These are phyloP conservation scores for Choreutis nemorana DNA, from an alignment of 2,888 invertebrate species.

Conservation along the genomic window DNA sequence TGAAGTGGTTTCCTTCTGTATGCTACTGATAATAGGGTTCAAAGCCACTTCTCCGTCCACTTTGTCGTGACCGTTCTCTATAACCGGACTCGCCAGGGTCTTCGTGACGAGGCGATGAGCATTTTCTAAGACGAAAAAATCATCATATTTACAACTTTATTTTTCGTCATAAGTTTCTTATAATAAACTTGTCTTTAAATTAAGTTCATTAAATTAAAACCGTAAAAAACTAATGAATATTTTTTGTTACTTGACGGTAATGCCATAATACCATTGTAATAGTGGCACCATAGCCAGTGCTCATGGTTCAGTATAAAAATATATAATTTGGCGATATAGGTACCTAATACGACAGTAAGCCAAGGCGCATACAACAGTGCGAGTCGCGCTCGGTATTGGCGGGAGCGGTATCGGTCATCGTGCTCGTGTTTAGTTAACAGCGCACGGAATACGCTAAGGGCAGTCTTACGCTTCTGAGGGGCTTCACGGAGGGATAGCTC, in stretches of 20 bases:
- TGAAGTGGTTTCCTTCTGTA: conserved; percentile 34
- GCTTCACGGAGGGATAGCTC: conserved; percentile 87
- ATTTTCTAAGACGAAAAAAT: no score
- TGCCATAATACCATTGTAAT: no score
- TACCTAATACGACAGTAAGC: conserved; percentile 77
- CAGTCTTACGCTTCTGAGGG: conserved; percentile 80
- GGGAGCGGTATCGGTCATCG: conserved; percentile 87
- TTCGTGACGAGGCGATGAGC: conserved; percentile 72
- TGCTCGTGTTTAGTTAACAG: conserved; percentile 93
- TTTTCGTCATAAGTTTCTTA: no score
- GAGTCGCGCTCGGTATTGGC: conserved; percentile 84
- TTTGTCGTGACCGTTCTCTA: conserved; percentile 46
- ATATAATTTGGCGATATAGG: conserved; percentile 11
- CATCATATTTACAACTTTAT: no score
- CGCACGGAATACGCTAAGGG: conserved; percentile 82
- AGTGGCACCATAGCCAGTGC: no score
- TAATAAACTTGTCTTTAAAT: no score
- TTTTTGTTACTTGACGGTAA: no score
- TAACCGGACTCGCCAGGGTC: conserved; percentile 34
- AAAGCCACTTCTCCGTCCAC: conserved; percentile 33
- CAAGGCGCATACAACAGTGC: conserved; percentile 92
- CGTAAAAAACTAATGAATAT: no score
- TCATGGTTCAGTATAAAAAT: neutral
- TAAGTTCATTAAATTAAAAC: no score
- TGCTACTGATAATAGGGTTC: conserved; percentile 19